Evolutionary conservation across 2,113 vertebrate genomes (phyloP), one percentile per base, ranked within the genome.

Genomic region (Butastur rufipennis): DNA sequence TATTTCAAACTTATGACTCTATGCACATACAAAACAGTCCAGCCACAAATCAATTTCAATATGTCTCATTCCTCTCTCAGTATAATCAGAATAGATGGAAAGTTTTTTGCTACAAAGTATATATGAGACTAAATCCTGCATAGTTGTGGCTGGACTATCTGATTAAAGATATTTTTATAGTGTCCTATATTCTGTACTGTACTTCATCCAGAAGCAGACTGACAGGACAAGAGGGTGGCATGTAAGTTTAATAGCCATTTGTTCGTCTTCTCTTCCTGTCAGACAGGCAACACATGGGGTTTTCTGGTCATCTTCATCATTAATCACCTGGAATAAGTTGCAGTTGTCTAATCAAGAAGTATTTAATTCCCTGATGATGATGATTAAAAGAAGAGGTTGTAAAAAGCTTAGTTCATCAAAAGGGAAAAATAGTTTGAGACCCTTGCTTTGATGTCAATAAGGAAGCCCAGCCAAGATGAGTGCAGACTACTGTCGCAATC

Each of bases 271-370:
- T 10, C 17, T 89, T 67, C 20, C 36, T 82, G 47, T 47, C n/a
- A 53, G 14, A 34, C 32, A 56, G 10, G 45, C 0, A 7, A 18
- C 47, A 40, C 3, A 1, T 21, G 56, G 31, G 8, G 4, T 16
- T 63, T 83, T 63, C 48, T 80, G 38, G 11, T 59, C n/a, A 23
- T 63, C 26, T 11, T 61, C 47, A 26, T 67, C 26, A 12, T 50
- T 45, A 68, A 23, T 47, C 58, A 74, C 66, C 43, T 56, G 34
- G 11, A 73, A 77, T 62, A 55, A 1, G 2, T 48, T 50, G 8
- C 23, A 74, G 11, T 84, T 18, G 9, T 73, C 58, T 77, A 31
- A 61, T 2, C 63, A 9, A 81, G 38, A 73, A 50, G 1, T 53
- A 26, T 71, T 67, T 71, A 27, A 36, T 81, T 61, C 8, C 59